phyloP scores from a whole-genome alignment of 2,797 vertebrate genomes.

The Hippoglossus hippoglossus region DNA sequence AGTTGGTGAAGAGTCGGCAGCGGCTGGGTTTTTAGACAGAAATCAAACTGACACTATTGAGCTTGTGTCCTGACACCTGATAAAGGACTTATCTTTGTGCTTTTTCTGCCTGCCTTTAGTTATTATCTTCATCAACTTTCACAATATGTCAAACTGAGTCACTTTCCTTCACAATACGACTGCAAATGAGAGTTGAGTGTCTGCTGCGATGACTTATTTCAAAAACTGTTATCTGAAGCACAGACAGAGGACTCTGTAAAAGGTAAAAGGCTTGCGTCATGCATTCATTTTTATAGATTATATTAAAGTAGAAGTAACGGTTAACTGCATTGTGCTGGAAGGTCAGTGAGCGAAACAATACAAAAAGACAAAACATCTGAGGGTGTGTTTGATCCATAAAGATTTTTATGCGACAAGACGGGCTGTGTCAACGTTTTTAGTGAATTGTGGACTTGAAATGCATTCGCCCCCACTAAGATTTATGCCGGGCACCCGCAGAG shows the following conservation, averaged over 20 bases:
- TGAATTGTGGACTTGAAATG: constrained; percentile 53
- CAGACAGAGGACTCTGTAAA: not conserved
- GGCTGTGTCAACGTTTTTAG: constrained; percentile 29
- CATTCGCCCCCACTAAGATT: constrained; percentile 38
- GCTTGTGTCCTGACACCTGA: constrained; percentile 15
- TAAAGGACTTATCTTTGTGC: not conserved
- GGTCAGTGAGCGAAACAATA: constrained; percentile 13
- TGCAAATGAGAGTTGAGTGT: constrained; percentile 26
- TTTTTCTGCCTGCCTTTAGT: constrained; percentile 14
- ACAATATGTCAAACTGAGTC: constrained; percentile 16
- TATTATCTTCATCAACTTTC: constrained; percentile 8
- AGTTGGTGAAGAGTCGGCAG: not conserved
- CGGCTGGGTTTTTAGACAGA: constrained; percentile 7
- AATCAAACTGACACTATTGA: constrained; percentile 15
- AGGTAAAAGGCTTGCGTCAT: not conserved
- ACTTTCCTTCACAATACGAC: constrained; percentile 15
- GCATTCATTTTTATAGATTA: not conserved
- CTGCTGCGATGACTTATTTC: constrained; percentile 1
- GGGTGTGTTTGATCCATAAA: constrained; percentile 21
- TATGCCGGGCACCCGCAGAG: constrained; percentile 33
- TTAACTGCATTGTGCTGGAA: not conserved
- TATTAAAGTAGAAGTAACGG: not conserved
- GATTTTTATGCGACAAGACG: constrained; percentile 35
- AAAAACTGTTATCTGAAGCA: constrained; percentile 8
- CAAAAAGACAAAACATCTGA: constrained; percentile 9